A percentile compares a stretch with the other conserved stretches of the same genome.
These are phyloP conservation scores for Acanthopagrus latus DNA, from an alignment of 2,797 vertebrate genomes.

Conservation along the genomic window DNA sequence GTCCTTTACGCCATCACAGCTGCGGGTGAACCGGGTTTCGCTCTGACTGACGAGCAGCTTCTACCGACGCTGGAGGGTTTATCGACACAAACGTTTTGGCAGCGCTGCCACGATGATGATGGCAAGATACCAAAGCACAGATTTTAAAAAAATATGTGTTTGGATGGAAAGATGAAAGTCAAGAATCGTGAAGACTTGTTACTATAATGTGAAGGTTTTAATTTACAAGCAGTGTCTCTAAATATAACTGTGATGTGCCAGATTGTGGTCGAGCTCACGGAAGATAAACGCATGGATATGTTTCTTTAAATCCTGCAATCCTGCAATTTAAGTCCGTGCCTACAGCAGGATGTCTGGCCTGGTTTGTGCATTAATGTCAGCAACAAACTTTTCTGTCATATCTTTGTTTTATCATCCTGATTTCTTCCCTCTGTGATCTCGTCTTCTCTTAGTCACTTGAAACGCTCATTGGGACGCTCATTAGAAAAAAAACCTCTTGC, in stretches of 20 bases:
- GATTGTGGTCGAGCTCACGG: too few species aligned
- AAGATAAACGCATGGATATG: too few species aligned
- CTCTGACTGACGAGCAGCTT: not conserved
- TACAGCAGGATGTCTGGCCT: too few species aligned
- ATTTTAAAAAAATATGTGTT: slow-evolving; percentile 12
- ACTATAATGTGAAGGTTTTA: not conserved
- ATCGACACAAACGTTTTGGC: slow-evolving; percentile 4
- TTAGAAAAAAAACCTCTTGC: too few species aligned
- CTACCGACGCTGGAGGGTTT: not conserved
- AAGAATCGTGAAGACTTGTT: not conserved
- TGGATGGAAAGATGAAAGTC: not conserved
- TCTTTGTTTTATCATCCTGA: too few species aligned
- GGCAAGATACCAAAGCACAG: slow-evolving; percentile 6
- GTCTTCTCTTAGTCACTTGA: not conserved
- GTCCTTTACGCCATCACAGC: slow-evolving; percentile 22
- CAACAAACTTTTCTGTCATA: too few species aligned
- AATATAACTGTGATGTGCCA: not conserved
- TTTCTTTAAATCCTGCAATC: too few species aligned
- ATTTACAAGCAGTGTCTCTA: not conserved
- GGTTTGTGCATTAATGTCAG: too few species aligned
- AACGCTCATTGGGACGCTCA: too few species aligned
- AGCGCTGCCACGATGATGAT: not conserved
- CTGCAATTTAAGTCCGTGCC: too few species aligned
- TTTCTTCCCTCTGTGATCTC: not conserved
- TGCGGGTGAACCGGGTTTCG: slow-evolving; percentile 3